Conservation (phyloP, 64 coral and sea anemone species). For the Montipora sp. region DNA sequence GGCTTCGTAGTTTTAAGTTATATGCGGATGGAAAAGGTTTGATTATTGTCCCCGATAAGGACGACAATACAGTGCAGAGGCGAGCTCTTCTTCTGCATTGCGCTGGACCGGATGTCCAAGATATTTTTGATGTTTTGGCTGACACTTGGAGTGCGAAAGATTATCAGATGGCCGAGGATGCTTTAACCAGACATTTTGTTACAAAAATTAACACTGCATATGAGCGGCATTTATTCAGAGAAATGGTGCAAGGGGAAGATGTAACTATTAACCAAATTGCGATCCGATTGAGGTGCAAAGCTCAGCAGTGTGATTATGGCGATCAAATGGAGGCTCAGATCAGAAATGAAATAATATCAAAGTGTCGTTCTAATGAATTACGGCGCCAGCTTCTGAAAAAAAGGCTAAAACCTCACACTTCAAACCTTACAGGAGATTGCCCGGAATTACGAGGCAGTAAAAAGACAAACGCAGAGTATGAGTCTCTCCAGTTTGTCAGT, state of each 20-base stretch:
- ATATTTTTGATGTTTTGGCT: too few species aligned
- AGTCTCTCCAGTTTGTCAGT: too few species aligned
- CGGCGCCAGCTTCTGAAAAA: slow-evolving; percentile 45
- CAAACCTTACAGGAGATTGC: too few species aligned
- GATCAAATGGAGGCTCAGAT: too few species aligned
- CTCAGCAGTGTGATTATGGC: background rate
- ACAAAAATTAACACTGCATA: slow-evolving; percentile 5
- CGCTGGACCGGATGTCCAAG: too few species aligned
- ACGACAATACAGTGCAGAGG: background rate
- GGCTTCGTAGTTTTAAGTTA: background rate
- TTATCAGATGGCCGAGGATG: background rate
- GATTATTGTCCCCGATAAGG: background rate
- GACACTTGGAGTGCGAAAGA: background rate
- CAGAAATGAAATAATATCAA: background rate
- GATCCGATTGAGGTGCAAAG: background rate
- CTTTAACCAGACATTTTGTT: slow-evolving; percentile 25
- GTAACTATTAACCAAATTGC: background rate
- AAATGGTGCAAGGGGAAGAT: too few species aligned
- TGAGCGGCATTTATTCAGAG: background rate
- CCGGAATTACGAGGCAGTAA: background rate
- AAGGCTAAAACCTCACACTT: slow-evolving; percentile 13
- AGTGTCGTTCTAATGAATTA: slow-evolving; percentile 22
- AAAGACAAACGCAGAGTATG: slow-evolving; percentile 4
- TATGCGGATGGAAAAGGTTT: too few species aligned
- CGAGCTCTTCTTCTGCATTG: too few species aligned